Conservation (phyloP, 2,113 vertebrate genomes). For the Apteryx mantelli region DNA sequence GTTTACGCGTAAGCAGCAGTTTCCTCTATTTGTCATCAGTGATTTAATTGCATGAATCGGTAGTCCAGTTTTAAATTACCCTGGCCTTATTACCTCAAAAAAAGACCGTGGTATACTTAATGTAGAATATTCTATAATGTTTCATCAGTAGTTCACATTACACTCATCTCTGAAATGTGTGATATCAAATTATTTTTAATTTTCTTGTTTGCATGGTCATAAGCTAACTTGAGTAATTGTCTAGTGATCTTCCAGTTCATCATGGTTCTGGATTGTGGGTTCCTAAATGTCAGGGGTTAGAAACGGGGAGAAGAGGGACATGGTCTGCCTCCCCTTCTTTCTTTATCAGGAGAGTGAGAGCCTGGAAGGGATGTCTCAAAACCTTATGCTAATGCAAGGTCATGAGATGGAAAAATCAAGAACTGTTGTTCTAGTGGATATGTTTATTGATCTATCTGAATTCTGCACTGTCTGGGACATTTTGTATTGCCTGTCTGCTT, state of each 20-base stretch:
- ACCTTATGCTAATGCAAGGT: conserved; percentile 37
- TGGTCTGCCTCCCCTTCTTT: background rate
- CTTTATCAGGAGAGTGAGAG: background rate
- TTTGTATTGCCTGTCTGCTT: conserved; percentile 44
- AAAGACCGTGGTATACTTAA: background rate
- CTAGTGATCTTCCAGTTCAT: background rate
- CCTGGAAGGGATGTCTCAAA: background rate
- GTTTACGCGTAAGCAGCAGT: background rate
- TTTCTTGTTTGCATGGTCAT: background rate
- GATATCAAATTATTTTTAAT: background rate
- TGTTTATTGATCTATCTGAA: conserved; percentile 46
- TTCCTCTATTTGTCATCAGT: background rate
- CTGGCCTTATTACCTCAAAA: background rate
- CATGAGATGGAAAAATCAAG: conserved; percentile 21
- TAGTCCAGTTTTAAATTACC: background rate
- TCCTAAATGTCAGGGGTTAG: background rate
- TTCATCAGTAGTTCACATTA: background rate
- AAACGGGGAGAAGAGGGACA: background rate
- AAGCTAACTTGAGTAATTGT: background rate
- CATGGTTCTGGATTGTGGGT: background rate
- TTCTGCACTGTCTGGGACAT: background rate
- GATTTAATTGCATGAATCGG: background rate
- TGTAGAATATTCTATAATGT: background rate
- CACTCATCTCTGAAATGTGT: background rate
- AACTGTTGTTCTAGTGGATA: background rate